Conservation (phyloP, 2,797 vertebrate species). For the Malurus leucopterus region DNA sequence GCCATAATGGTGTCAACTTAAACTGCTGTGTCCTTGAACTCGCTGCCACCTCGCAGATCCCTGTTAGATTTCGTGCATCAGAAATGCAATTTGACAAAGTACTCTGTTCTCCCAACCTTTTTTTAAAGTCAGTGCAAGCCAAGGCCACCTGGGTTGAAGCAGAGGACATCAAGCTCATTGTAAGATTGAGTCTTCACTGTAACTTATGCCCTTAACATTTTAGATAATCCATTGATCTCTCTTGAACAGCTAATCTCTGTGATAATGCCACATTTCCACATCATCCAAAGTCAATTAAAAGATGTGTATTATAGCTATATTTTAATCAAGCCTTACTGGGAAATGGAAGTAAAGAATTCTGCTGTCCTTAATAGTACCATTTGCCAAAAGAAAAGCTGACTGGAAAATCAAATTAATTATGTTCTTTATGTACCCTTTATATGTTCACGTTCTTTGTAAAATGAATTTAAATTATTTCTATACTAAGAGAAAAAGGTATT, state of each 20-base stretch:
- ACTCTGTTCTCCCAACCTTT: not conserved
- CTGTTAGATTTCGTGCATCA: not conserved
- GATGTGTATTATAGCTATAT: not conserved
- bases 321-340: constrained; percentile 25
- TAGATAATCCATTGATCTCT: constrained; percentile 34
- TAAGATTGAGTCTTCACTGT: not conserved
- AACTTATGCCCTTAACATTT: constrained; percentile 32
- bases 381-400: constrained; percentile 26
- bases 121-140: not conserved
- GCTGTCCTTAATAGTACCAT: constrained; percentile 13
- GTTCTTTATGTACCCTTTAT: not conserved
- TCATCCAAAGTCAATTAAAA: constrained; percentile 34
- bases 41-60: not conserved
- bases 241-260: not conserved
- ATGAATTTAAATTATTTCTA: constrained; percentile 16
- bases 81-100: not conserved
- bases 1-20: not conserved
- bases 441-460: not conserved
- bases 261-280: not conserved
- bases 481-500: not conserved
- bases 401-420: constrained; percentile 28
- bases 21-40: constrained; percentile 9
- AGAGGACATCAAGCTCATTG: not conserved
- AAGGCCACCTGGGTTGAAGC: not conserved
- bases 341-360: not conserved